Percentiles rank a stretch among this genome's conserved stretches.
Conservation (phyloP, 2,888 invertebrate genomes). For the Baccha elongata region DNA sequence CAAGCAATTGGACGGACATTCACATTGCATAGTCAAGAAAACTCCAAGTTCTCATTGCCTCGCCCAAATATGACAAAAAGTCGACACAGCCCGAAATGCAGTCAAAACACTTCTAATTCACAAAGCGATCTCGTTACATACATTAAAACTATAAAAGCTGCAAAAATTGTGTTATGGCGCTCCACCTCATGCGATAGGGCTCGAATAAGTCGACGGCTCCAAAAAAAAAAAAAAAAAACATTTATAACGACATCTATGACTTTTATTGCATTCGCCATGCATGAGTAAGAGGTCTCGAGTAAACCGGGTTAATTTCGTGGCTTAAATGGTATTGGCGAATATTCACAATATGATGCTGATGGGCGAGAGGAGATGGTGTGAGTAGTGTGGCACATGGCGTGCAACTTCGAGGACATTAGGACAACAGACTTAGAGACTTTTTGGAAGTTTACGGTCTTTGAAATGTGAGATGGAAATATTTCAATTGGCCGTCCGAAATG, state of each 20-base stretch:
- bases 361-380: neutral
- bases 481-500: neutral
- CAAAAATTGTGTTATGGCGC: slow-evolving; percentile 28
- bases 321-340: slow-evolving; percentile 39
- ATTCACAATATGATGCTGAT: neutral
- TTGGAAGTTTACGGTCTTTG: slow-evolving; percentile 64
- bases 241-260: slow-evolving; percentile 56
- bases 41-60: slow-evolving; percentile 53
- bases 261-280: slow-evolving; percentile 57
- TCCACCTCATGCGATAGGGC: neutral
- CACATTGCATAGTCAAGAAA: slow-evolving; percentile 47
- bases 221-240: slow-evolving; percentile 20
- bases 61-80: slow-evolving; percentile 73
- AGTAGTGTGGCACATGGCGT: neutral
- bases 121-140: slow-evolving; percentile 62
- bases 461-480: slow-evolving; percentile 55
- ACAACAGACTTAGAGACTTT: slow-evolving; percentile 10
- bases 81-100: slow-evolving; percentile 57
- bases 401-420: slow-evolving; percentile 53
- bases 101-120: slow-evolving; percentile 70
- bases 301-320: slow-evolving; percentile 65
- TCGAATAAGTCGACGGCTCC: slow-evolving; percentile 13
- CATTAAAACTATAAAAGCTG: slow-evolving; percentile 31
- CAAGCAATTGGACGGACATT: slow-evolving; percentile 64
- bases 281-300: slow-evolving; percentile 50